Conservation (phyloP, 2,113 vertebrate genomes). For the Cololabis saira region DNA sequence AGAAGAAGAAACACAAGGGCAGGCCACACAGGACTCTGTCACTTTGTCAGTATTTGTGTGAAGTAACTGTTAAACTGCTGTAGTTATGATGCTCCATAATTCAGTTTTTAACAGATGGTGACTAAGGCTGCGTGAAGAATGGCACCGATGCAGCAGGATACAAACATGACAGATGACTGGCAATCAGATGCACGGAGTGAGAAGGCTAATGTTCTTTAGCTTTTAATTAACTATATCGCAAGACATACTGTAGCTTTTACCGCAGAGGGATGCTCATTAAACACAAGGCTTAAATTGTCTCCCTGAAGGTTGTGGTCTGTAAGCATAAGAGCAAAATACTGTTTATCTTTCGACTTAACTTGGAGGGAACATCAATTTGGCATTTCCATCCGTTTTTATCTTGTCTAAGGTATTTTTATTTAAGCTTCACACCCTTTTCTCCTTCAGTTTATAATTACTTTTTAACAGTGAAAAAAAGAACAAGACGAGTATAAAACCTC, state of each 20-base stretch:
- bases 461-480: background rate
- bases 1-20: background rate
- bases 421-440: too few species aligned
- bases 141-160: conserved; percentile 30
- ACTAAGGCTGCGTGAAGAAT: conserved; percentile 53
- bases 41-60: conserved; percentile 17
- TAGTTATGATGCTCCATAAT: conserved; percentile 46
- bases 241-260: background rate
- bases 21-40: conserved; percentile 10
- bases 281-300: background rate
- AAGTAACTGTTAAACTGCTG: conserved; percentile 45
- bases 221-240: conserved; percentile 35
- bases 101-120: conserved; percentile 61
- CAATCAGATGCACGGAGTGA: conserved; percentile 36
- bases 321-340: too few species aligned
- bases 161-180: conserved; percentile 46
- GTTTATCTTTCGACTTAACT: too few species aligned
- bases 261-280: background rate
- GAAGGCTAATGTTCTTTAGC: conserved; percentile 23
- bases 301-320: background rate
- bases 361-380: too few species aligned
- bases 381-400: too few species aligned
- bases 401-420: too few species aligned
- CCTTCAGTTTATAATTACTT: too few species aligned
- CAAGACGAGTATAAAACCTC: background rate